A percentile compares a stretch with the other conserved stretches of the same genome.
phyloP scores from a whole-genome alignment of 2,797 vertebrate species.

The Sorex maritimensis region DNA sequence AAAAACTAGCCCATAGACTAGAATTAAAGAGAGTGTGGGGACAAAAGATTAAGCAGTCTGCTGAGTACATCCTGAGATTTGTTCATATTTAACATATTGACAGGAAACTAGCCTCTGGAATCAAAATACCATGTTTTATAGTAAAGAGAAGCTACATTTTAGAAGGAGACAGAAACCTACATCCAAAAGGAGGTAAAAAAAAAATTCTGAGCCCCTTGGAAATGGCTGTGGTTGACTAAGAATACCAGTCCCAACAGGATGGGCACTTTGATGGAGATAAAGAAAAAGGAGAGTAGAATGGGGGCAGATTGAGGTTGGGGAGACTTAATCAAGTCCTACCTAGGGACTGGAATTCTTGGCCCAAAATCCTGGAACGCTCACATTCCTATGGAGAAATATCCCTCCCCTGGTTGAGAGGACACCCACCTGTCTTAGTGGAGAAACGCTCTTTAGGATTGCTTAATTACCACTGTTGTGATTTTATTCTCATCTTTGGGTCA shows the following conservation, averaged over 20 bases:
- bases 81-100: not conserved
- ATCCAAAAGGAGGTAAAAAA: not conserved
- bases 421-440: not conserved
- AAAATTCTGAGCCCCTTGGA: not conserved
- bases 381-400: not conserved
- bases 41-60: not conserved
- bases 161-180: no score
- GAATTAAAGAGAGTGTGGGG: not conserved
- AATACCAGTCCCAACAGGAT: not conserved
- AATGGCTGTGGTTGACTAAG: not conserved
- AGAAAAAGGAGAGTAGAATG: not conserved
- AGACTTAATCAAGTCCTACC: not conserved
- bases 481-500: not conserved
- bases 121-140: not conserved
- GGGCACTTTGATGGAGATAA: not conserved
- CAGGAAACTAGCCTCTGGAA: conserved; percentile 25
- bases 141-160: not conserved
- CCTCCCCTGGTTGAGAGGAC: not conserved
- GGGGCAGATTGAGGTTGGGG: not conserved
- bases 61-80: not conserved
- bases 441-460: not conserved
- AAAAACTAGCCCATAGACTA: not conserved
- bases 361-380: not conserved
- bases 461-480: not conserved
- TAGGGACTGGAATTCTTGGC: not conserved